These are phyloP conservation scores for Engystomops pustulosus DNA, from an alignment of 2,113 vertebrate genomes.

Conservation along the genomic window DNA sequence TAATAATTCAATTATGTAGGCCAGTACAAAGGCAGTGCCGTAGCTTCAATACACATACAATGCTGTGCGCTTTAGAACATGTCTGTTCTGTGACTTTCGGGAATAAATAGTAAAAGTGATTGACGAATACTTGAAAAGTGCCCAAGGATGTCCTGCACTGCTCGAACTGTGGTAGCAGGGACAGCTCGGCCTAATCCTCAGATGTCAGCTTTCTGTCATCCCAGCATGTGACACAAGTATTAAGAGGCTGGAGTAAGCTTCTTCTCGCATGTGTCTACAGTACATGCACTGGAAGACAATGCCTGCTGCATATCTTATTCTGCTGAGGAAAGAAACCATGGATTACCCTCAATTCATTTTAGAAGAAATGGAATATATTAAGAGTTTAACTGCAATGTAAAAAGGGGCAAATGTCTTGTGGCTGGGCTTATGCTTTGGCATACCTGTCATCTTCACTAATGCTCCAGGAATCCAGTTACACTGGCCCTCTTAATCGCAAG, in stretches of 20 bases:
- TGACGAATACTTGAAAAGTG: slow-evolving; percentile 17
- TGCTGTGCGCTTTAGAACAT: not conserved
- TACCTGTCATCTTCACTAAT: slow-evolving; percentile 64
- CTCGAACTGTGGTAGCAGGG: slow-evolving; percentile 59
- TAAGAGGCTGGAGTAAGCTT: slow-evolving; percentile 68
- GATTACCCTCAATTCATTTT: slow-evolving; percentile 60
- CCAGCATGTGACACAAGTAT: slow-evolving; percentile 77
- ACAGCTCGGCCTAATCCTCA: slow-evolving; percentile 72
- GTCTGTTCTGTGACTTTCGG: not conserved
- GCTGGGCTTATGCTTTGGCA: slow-evolving; percentile 66
- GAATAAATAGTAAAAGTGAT: not conserved
- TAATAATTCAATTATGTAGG: not conserved
- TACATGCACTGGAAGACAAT: slow-evolving; percentile 53
- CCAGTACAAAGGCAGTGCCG: not conserved
- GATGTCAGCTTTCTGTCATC: slow-evolving; percentile 75
- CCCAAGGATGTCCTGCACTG: slow-evolving; percentile 43
- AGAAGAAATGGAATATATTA: slow-evolving; percentile 59
- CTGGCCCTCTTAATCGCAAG: slow-evolving; percentile 62
- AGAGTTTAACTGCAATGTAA: slow-evolving; percentile 65
- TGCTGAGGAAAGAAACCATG: slow-evolving; percentile 58
- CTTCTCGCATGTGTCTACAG: slow-evolving; percentile 44
- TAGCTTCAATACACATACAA: not conserved
- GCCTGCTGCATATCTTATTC: slow-evolving; percentile 23
- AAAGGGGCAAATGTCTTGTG: slow-evolving; percentile 21
- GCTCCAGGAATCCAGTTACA: slow-evolving; percentile 68